Conservation (phyloP, 2,888 invertebrate species). For the Trissolcus japonicus region DNA sequence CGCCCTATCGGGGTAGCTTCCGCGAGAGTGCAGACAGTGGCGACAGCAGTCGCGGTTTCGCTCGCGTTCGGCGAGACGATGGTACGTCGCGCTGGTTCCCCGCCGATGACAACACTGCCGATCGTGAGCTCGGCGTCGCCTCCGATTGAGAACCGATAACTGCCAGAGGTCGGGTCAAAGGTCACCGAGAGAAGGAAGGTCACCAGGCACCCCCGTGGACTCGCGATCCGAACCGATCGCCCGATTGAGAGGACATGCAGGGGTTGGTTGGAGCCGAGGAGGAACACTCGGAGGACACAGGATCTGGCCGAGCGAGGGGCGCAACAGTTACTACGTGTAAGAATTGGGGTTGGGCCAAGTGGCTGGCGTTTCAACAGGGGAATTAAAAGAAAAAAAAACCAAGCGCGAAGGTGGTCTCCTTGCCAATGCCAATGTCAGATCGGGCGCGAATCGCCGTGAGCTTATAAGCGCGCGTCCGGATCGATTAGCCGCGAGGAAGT, state of each 20-base stretch:
- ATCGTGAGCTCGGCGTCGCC: slow-evolving; percentile 26
- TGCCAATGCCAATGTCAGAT: slow-evolving; percentile 43
- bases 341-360: slow-evolving; percentile 57
- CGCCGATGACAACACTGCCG: slow-evolving; percentile 58
- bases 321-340: slow-evolving; percentile 57
- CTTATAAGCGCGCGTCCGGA: slow-evolving; percentile 20
- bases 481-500: slow-evolving; percentile 44
- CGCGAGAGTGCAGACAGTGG: slow-evolving; percentile 61
- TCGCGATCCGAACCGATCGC: neutral
- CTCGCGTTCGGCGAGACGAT: slow-evolving; percentile 63
- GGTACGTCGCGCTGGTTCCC: slow-evolving; percentile 35
- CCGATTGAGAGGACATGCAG: neutral
- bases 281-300: neutral
- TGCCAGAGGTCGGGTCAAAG: no score
- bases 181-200: no score
- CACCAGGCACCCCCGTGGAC: neutral
- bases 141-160: no score
- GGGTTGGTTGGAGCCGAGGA: neutral
- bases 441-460: slow-evolving; percentile 20
- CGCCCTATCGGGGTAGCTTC: slow-evolving; percentile 70
- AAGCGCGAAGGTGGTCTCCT: neutral
- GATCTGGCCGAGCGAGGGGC: slow-evolving; percentile 46
- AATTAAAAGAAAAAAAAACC: slow-evolving; percentile 10
- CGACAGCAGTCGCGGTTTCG: slow-evolving; percentile 63
- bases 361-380: slow-evolving; percentile 35